Evolutionary conservation across 64 coral and sea anemone genomes (phyloP), one percentile per base, ranked within the genome.

Genomic region (Stylophora pistillata): DNA sequence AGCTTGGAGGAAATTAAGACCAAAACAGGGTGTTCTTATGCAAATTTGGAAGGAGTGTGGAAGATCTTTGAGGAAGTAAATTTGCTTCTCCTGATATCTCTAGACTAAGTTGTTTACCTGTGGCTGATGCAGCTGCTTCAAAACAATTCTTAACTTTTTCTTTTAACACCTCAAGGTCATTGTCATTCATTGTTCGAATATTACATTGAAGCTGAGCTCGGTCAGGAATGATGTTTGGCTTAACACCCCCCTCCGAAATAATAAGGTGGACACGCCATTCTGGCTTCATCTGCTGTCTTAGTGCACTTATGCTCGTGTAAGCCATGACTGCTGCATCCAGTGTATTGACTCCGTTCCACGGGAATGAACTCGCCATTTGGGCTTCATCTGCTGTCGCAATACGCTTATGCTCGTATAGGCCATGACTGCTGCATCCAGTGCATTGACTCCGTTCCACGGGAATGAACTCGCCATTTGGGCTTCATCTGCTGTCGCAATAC

Each of bases 251-350:
- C 71, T 95, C 78, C 80, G 66, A 32, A 29, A 95, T 88, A 52
- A 95, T 87, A 33, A 89, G 86, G 89, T 95, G 94, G 11, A 95
- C 73, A 16, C 94, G 37, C 94, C 94, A 95, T 71, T 89, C 79
- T 57, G 94, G 89, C 58, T 95, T 95, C 90, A 95, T 95, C 58
- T 95, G 94, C 53, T 95, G 94, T 47, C 94, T 60, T 66, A 95
- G 71, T 26, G 77, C 58, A 56, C 86, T 95, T 30, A 91, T 70
- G 53, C 64, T 95, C 28, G n/a, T 92, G 71, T 95, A 95, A 76
- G 94, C 94, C 59, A 76, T 47, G 29, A 95, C 90, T 27, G 94
- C 94, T 58, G 94, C 94, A 92, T 95, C 94, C 20, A 95, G 31
- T 61, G 94, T 90, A 92, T 95, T 95, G 29, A 95, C 73, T 66